These are phyloP conservation scores for Phytoseiulus persimilis DNA, from an alignment of 2,888 invertebrate species.

Conservation along the genomic window DNA sequence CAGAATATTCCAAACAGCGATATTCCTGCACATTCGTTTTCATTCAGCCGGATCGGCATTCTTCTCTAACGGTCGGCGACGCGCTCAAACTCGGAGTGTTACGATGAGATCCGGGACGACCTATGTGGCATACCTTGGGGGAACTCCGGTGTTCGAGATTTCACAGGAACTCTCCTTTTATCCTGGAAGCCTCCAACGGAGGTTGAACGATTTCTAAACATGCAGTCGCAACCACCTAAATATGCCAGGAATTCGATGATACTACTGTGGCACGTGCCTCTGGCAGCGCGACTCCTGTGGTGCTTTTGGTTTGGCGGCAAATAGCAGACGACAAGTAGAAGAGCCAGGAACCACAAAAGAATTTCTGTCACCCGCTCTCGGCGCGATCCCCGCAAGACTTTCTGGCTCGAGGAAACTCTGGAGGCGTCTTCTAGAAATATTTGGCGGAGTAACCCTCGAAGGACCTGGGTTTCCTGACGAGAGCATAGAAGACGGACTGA, in stretches of 20 bases:
- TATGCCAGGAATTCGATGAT: constrained; percentile 32
- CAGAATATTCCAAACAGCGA: background rate
- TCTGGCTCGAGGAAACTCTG: too few species aligned
- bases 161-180: background rate
- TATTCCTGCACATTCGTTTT: background rate
- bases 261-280: constrained; percentile 14
- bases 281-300: background rate
- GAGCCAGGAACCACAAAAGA: too few species aligned
- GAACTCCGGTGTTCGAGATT: background rate
- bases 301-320: background rate
- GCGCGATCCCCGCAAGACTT: too few species aligned
- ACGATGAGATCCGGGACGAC: background rate
- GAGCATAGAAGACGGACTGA: too few species aligned
- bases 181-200: background rate
- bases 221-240: constrained; percentile 29
- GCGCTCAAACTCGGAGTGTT: background rate
- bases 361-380: too few species aligned
- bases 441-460: too few species aligned
- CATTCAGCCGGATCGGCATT: background rate
- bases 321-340: too few species aligned
- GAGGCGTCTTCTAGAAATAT: too few species aligned
- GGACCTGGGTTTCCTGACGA: too few species aligned
- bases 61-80: background rate
- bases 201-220: background rate
- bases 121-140: background rate